Conservation (phyloP, 2,888 invertebrate genomes). For the Zaprionus obscuricornis region DNA sequence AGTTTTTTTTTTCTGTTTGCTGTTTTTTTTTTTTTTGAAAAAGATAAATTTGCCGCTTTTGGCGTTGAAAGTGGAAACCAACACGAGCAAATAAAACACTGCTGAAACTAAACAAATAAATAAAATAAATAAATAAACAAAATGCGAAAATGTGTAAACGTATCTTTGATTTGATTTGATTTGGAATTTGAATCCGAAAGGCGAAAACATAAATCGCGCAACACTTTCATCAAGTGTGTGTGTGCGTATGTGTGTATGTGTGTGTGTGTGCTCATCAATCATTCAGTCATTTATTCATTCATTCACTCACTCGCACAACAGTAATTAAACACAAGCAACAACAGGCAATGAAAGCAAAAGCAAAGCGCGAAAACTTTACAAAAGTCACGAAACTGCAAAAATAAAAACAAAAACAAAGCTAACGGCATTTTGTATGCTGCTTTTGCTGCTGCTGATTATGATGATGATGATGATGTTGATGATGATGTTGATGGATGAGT, state of each 20-base stretch:
- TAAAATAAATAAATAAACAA: neutral
- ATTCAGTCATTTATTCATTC: slow-evolving; percentile 24
- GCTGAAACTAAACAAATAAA: slow-evolving; percentile 3
- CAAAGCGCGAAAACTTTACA: slow-evolving; percentile 32
- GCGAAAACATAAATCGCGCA: slow-evolving; percentile 46
- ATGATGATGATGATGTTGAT: no score
- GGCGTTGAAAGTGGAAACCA: slow-evolving; percentile 27
- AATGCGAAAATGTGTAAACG: neutral
- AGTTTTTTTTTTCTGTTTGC: no score
- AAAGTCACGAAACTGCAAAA: slow-evolving; percentile 43
- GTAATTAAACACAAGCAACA: slow-evolving; percentile 1
- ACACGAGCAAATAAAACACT: neutral
- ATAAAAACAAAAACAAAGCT: slow-evolving; percentile 9
- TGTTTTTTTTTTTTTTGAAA: slow-evolving; percentile 9
- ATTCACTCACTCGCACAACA: slow-evolving; percentile 6
- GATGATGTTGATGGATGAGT: slow-evolving; percentile 19
- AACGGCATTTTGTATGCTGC: slow-evolving; percentile 17
- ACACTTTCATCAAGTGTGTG: slow-evolving; percentile 53
- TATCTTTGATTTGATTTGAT: no score
- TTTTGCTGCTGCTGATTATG: no score
- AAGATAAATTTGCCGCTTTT: slow-evolving; percentile 15
- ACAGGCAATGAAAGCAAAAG: slow-evolving; percentile 26
- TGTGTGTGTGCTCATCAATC: slow-evolving; percentile 42
- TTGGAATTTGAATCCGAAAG: slow-evolving; percentile 5
- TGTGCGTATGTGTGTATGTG: slow-evolving; percentile 10